Evolutionary conservation across 2,797 vertebrate genomes (phyloP).

Genomic region (Pangasius krempfi): DNA sequence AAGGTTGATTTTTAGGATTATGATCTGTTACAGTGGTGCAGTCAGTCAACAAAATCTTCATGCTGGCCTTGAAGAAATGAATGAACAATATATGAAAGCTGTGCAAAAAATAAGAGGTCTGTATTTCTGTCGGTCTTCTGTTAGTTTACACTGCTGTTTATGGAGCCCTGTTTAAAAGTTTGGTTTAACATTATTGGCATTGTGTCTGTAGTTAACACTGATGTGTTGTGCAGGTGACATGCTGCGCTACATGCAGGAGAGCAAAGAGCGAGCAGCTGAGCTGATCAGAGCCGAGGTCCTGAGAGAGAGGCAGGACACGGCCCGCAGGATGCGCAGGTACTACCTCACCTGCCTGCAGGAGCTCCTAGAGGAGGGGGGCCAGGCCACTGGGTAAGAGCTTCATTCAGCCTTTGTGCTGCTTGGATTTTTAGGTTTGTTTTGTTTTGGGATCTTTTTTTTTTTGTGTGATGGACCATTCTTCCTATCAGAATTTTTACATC

Average conservation of each 20-base stretch:
- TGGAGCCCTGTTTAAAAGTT: not conserved
- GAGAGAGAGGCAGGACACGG: conserved; percentile 87
- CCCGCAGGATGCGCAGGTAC: conserved; percentile 89
- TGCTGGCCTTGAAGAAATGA: conserved; percentile 88
- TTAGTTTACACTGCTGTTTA: not conserved
- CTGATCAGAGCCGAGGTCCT: conserved; percentile 87
- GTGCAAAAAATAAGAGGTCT: conserved; percentile 91
- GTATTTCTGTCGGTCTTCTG: not conserved
- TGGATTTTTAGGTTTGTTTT: not conserved
- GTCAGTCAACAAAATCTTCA: conserved; percentile 67
- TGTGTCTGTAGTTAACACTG: not conserved
- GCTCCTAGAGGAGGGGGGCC: conserved; percentile 85
- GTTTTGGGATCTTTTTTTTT: conserved; percentile 46
- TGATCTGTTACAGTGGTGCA: conserved; percentile 39
- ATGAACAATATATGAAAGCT: conserved; percentile 86
- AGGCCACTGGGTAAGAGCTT: conserved; percentile 74
- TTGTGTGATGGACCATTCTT: not conserved
- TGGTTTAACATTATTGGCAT: not conserved
- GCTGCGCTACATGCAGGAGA: conserved; percentile 90
- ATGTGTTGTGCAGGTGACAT: conserved; percentile 82
- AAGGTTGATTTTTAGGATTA: not conserved
- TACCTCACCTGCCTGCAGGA: conserved; percentile 93
- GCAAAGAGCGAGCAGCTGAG: conserved; percentile 86
- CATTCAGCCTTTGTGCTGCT: not conserved
- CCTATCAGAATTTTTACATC: not conserved